Conservation (phyloP, 2,113 vertebrate species). For the Dasyprocta punctata region DNA sequence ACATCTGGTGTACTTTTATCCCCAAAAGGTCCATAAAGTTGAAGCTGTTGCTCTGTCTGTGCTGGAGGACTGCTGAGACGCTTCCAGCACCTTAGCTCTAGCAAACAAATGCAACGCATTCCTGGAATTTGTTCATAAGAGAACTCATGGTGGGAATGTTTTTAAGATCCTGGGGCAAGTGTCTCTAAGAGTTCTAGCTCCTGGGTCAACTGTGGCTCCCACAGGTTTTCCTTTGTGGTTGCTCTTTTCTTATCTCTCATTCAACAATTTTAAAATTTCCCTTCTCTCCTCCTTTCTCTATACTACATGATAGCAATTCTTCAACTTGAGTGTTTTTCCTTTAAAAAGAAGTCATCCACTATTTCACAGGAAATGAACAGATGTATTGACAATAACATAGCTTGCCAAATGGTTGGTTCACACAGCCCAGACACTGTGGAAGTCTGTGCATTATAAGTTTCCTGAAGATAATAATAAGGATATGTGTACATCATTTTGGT, state of each 20-base stretch:
- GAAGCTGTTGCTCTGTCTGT: neutral
- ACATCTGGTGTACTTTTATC: neutral
- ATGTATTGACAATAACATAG: neutral
- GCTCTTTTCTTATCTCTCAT: neutral
- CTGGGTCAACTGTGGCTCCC: neutral
- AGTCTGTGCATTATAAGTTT: neutral
- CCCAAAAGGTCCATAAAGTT: neutral
- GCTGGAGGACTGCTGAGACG: neutral
- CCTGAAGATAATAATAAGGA: neutral
- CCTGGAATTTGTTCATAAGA: neutral
- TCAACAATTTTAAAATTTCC: neutral
- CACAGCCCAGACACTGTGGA: neutral
- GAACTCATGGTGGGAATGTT: neutral
- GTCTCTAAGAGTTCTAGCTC: neutral
- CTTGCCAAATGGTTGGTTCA: neutral
- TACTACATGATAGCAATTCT: neutral
- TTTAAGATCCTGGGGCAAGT: neutral
- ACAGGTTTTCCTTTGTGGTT: neutral
- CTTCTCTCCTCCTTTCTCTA: neutral
- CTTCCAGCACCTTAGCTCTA: neutral
- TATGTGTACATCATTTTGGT: neutral
- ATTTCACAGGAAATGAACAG: neutral
- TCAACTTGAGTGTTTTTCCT: neutral
- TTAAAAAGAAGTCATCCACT: neutral
- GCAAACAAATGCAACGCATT: neutral